phyloP scores from a whole-genome alignment of 1,140 invertebrate genomes.

The Drosophila nigromelanica region DNA sequence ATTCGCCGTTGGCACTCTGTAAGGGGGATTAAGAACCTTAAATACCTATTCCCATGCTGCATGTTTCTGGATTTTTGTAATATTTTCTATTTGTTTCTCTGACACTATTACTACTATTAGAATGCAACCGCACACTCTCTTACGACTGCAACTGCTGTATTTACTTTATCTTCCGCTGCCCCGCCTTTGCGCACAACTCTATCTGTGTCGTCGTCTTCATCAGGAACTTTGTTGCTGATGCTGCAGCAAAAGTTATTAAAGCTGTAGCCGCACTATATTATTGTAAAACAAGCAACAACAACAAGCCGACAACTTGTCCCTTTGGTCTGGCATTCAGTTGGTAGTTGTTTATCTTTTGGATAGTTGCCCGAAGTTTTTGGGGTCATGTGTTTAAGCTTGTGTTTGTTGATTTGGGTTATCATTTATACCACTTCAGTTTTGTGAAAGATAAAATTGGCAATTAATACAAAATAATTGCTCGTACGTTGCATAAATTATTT shows the following conservation, averaged over 20 bases:
- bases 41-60: constrained; percentile 7
- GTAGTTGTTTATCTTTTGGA: constrained; percentile 68
- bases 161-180: constrained; percentile 20
- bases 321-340: constrained; percentile 16
- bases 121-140: constrained; percentile 54
- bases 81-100: constrained; percentile 51
- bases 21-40: background rate
- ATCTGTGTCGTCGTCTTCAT: constrained; percentile 50
- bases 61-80: constrained; percentile 17
- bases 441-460: background rate
- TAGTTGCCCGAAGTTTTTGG: constrained; percentile 65
- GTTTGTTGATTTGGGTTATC: constrained; percentile 29
- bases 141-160: constrained; percentile 49
- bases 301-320: constrained; percentile 43
- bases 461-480: constrained; percentile 11
- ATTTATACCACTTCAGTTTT: constrained; percentile 24
- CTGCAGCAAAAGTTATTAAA: constrained; percentile 75
- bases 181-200: background rate
- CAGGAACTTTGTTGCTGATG: constrained; percentile 56
- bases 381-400: constrained; percentile 28
- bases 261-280: constrained; percentile 78
- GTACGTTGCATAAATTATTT: constrained; percentile 55
- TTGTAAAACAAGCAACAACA: constrained; percentile 65
- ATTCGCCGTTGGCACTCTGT: constrained; percentile 63
- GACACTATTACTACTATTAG: constrained; percentile 66